phyloP scores from a whole-genome alignment of 2,113 vertebrate genomes.

The Dasypus novemcinctus region DNA sequence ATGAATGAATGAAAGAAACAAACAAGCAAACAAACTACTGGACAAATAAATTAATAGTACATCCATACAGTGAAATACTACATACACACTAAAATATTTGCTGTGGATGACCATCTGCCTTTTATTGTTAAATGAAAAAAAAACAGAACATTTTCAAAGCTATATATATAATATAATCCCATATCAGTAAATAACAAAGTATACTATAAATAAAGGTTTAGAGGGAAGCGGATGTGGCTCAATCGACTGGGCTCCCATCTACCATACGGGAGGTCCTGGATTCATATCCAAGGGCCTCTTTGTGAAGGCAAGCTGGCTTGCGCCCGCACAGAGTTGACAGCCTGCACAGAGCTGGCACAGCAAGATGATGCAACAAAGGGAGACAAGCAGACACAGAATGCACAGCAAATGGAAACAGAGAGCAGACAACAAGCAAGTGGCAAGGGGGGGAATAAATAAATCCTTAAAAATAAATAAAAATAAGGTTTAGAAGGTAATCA shows the following conservation, averaged over 20 bases:
- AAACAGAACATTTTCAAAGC: conserved; percentile 26
- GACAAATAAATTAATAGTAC: background rate
- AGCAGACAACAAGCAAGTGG: too few species aligned
- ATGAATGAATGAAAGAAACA: background rate
- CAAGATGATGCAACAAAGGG: too few species aligned
- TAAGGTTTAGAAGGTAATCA: conserved; percentile 18
- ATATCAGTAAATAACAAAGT: conserved; percentile 15
- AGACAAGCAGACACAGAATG: too few species aligned
- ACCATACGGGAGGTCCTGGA: too few species aligned
- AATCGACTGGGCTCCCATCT: too few species aligned
- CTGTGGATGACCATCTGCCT: background rate
- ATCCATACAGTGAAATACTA: background rate
- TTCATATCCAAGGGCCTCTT: too few species aligned
- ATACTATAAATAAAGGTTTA: conserved; percentile 20
- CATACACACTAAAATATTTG: background rate
- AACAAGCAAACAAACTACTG: background rate
- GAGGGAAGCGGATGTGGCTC: too few species aligned
- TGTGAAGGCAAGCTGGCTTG: too few species aligned
- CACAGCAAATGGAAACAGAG: too few species aligned
- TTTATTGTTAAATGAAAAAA: background rate
- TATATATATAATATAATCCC: background rate
- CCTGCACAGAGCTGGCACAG: too few species aligned
- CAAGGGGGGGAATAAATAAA: too few species aligned
- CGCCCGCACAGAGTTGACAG: too few species aligned
- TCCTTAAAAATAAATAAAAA: conserved; percentile 36